Base-by-base conservation (phyloP, 1,140 invertebrate genomes). In the Paracyclopina nana region DNA sequence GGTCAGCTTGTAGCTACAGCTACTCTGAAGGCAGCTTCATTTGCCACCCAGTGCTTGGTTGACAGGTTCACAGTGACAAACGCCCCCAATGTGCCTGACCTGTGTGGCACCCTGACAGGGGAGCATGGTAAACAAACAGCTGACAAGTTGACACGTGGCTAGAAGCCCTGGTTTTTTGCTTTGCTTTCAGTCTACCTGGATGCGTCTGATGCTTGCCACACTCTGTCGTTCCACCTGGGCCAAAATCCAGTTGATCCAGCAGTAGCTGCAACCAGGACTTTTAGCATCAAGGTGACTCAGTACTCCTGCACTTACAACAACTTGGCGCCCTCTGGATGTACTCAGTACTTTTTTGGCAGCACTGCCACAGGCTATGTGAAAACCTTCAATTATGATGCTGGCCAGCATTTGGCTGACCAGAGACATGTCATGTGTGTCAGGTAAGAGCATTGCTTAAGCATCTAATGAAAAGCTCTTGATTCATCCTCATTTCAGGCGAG, bases 251-350 rank as follows among this genome's bases (percentile, higher is more conserved):
- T n/a, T n/a, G n/a, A n/a, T n/a, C n/a, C n/a, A n/a, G n/a, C n/a
- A n/a, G 20, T 38, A 3, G 4, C 34, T n/a, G 34, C 34, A 3
- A 48, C 22, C 5, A 9, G 48, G 2, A 26, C 12, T 30, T 50
- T n/a, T 18, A 30, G 14, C 16, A 41, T 41, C 4, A 38, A 50
- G 34, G 34, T 50, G 12, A 30, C 34, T 4, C 34, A 50, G 20
- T 44, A 20, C 29, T 48, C 38, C 20, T 50, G 48, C 40, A 31
- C 41, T 38, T 38, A 20, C 14, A 16, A 5, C 8, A 50, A 41
- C 25, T 14, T 38, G 59, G 60, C 60, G 31, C 60, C 60, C 2
- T 54, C 55, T 45, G 60, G 60, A 27, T 61, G 60, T 52, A 58
- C 56, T 25, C 60, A 61, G 50, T 61, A 59, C 46, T 60, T 51